Evolutionary conservation across 1,140 invertebrate genomes (phyloP).

Genomic region (Phymastichus coffea): DNA sequence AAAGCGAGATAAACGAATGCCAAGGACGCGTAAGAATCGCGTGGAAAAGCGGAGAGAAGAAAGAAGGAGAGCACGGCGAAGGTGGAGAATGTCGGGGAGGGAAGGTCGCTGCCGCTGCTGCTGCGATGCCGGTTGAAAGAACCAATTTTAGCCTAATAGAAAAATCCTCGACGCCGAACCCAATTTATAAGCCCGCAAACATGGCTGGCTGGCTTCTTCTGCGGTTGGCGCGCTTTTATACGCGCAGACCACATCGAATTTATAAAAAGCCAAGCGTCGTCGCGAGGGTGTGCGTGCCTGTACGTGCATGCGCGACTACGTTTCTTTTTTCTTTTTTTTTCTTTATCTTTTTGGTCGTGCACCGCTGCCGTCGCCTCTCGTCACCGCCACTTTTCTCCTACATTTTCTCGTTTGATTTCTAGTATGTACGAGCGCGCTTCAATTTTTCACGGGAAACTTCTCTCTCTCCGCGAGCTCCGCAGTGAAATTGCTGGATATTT

Average conservation of each 20-base stretch:
- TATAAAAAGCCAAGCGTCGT: conserved; percentile 1
- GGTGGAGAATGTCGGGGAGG: too few relatives aligned
- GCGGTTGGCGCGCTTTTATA: not conserved
- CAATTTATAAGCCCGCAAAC: conserved; percentile 59
- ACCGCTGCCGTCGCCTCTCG: too few relatives aligned
- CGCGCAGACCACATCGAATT: conserved; percentile 1
- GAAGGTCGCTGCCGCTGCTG: conserved; percentile 26
- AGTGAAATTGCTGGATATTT: too few relatives aligned
- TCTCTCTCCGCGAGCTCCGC: too few relatives aligned
- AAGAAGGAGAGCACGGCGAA: conserved; percentile 1
- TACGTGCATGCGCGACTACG: conserved; percentile 8
- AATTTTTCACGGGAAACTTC: conserved; percentile 17
- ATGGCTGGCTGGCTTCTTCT: conserved; percentile 42
- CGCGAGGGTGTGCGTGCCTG: not conserved
- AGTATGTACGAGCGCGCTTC: not conserved
- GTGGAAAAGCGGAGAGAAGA: conserved; percentile 13
- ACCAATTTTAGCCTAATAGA: conserved; percentile 59
- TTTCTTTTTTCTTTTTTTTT: too few relatives aligned
- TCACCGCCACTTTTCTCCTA: conserved; percentile 24
- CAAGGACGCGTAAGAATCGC: conserved; percentile 33
- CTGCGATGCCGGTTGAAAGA: conserved; percentile 56
- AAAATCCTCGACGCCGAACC: conserved; percentile 57
- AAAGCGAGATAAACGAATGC: conserved; percentile 23
- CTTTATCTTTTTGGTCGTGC: too few relatives aligned
- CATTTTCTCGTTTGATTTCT: conserved; percentile 5